Conservation (phyloP, 30 jellyfish, hydroid and myxozoan species). For the Haliclystus octoradiatus region DNA sequence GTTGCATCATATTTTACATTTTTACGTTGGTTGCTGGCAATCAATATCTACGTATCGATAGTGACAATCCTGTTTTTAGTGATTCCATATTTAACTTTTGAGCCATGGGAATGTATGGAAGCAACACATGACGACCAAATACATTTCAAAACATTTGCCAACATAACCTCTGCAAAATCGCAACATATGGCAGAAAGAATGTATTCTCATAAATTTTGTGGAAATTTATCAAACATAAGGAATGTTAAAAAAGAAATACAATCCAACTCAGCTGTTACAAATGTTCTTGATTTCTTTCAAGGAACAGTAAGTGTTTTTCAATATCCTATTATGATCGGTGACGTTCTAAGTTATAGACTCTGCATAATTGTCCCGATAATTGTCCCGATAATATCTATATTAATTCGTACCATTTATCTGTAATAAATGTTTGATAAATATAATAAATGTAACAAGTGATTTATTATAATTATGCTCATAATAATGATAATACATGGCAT, state of each 20-base stretch:
- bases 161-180: constrained; percentile 7
- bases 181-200: background rate
- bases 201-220: background rate
- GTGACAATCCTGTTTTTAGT: constrained; percentile 18
- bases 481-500: no score
- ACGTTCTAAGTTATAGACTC: no score
- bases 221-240: background rate
- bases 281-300: constrained; percentile 48
- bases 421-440: no score
- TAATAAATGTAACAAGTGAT: no score
- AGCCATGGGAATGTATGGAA: constrained; percentile 12
- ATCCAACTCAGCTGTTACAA: background rate
- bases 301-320: constrained; percentile 37
- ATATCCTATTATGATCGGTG: background rate
- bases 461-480: no score
- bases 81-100: constrained; percentile 25
- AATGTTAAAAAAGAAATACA: background rate
- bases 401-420: no score
- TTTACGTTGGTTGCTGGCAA: constrained; percentile 39
- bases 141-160: background rate
- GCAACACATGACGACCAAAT: constrained; percentile 10
- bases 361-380: no score
- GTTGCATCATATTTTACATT: constrained; percentile 46
- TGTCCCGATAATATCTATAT: no score
- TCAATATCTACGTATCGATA: constrained; percentile 22